These are phyloP conservation scores for Anodontia alba DNA, from an alignment of 2,888 invertebrate species.

Conservation along the genomic window DNA sequence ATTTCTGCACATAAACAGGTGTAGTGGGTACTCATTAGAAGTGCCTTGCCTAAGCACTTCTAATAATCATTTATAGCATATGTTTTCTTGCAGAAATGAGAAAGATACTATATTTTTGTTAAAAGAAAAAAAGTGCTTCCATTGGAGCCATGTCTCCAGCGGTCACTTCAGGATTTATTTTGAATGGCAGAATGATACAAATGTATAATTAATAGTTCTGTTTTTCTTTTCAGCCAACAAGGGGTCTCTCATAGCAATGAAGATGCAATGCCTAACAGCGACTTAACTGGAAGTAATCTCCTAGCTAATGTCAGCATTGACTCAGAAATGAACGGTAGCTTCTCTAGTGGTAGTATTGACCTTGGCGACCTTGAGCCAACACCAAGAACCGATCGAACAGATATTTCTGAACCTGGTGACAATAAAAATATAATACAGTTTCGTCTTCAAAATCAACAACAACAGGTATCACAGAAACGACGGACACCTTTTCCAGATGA, in stretches of 20 bases:
- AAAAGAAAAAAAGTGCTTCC: too few species aligned
- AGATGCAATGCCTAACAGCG: neutral
- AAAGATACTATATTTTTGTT: too few species aligned
- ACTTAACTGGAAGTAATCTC: slow-evolving; percentile 59
- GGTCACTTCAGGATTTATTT: too few species aligned
- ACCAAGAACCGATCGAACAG: slow-evolving; percentile 47
- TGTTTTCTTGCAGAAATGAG: too few species aligned
- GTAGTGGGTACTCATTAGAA: too few species aligned
- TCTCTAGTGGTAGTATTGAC: slow-evolving; percentile 68
- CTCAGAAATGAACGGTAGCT: slow-evolving; percentile 73
- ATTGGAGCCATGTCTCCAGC: too few species aligned
- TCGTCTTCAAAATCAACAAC: slow-evolving; percentile 38
- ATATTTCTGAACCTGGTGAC: neutral
- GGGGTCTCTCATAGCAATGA: neutral
- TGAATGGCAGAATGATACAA: too few species aligned
- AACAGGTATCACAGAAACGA: slow-evolving; percentile 29
- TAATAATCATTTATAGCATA: too few species aligned
- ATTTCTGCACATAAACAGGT: too few species aligned
- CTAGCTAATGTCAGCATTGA: slow-evolving; percentile 81
- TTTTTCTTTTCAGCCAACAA: too few species aligned
- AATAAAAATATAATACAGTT: slow-evolving; percentile 35
- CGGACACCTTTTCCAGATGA: slow-evolving; percentile 67
- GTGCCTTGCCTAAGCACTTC: too few species aligned
- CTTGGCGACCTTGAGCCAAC: slow-evolving; percentile 65
- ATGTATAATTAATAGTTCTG: too few species aligned